Evolutionary conservation across 2,888 invertebrate species (phyloP), one percentile per base, ranked within the genome.

Genomic region (Lasioglossum malachurum): DNA sequence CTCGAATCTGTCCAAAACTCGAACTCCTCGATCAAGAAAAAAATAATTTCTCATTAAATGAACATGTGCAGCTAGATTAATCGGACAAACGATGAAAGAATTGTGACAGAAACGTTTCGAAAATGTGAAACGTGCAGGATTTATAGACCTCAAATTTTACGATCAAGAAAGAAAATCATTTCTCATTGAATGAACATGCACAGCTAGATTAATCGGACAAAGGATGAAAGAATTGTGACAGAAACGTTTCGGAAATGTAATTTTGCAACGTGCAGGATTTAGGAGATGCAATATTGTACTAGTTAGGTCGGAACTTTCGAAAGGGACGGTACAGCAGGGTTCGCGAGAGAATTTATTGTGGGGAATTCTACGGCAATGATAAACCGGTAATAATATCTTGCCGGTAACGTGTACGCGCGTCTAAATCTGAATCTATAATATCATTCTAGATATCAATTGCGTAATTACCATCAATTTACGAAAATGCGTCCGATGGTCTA

Each of bases 381-480:
- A 60, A 60, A 60, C 27, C 27, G 60, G 60, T 60, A 27, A 67
- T 35, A 31, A 67, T 67, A 35, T 67, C 31, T 67, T 35, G 67
- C 19, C 35, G 31, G 35, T 31, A 31, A 67, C 35, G 35, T 19
- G 67, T 19, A 35, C 31, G 19, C 8, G 67, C 41, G 67, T 67
- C 67, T 67, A 67, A 67, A 67, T 67, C 35, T 67, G 35, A 35
- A 67, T 67, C 67, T 67, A 67, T 67, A 67, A 67, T 31, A 67
- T 67, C 35, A 35, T 31, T 31, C 31, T 67, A 67, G 35, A 67
- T 76, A 67, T 31, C 44, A 76, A 75, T 67, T 46, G 27, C 57
- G 31, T 27, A 72, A 60, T 77, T 77, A 46, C n/a, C 67, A 69
- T 69, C 14, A 69, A n/a, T 77, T 77, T 69, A 49, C 23, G 46